These are phyloP conservation scores for Papilio demoleus DNA, from an alignment of 2,888 invertebrate species.

Conservation along the genomic window DNA sequence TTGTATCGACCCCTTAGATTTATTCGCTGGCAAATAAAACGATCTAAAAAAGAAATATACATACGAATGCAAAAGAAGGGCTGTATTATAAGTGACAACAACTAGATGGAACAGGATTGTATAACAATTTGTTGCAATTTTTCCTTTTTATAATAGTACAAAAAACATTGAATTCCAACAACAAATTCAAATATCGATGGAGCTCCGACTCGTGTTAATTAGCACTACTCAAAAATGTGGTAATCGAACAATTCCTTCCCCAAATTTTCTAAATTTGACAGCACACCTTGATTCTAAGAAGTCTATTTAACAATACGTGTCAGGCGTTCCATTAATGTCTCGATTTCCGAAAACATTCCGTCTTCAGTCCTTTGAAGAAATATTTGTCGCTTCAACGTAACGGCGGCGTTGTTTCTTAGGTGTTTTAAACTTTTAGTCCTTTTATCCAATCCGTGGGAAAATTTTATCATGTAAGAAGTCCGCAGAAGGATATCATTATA, in stretches of 20 bases:
- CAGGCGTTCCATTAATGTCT: constrained; percentile 79
- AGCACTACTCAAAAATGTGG: constrained; percentile 51
- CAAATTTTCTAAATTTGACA: constrained; percentile 66
- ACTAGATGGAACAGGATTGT: background rate
- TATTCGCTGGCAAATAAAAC: constrained; percentile 47
- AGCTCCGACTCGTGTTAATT: constrained; percentile 46
- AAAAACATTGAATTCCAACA: background rate
- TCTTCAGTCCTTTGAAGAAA: constrained; percentile 66
- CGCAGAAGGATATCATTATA: too few species aligned
- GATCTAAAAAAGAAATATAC: constrained; percentile 38
- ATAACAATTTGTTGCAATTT: background rate
- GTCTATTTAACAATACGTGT: constrained; percentile 69
- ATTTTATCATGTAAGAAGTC: constrained; percentile 19
- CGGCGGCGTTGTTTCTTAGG: constrained; percentile 63
- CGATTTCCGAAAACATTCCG: constrained; percentile 75
- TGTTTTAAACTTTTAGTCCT: constrained; percentile 53
- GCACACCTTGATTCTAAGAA: constrained; percentile 69
- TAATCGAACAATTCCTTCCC: constrained; percentile 56
- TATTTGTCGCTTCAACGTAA: constrained; percentile 74
- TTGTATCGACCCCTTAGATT: constrained; percentile 71
- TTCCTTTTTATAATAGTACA: background rate
- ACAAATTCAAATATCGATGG: background rate
- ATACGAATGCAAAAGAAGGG: background rate
- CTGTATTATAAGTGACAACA: background rate
- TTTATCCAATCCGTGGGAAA: constrained; percentile 64